Evolutionary conservation across 2,888 invertebrate species (phyloP), one percentile per base, ranked within the genome.

Genomic region (Ommatoiulus sabulosus): DNA sequence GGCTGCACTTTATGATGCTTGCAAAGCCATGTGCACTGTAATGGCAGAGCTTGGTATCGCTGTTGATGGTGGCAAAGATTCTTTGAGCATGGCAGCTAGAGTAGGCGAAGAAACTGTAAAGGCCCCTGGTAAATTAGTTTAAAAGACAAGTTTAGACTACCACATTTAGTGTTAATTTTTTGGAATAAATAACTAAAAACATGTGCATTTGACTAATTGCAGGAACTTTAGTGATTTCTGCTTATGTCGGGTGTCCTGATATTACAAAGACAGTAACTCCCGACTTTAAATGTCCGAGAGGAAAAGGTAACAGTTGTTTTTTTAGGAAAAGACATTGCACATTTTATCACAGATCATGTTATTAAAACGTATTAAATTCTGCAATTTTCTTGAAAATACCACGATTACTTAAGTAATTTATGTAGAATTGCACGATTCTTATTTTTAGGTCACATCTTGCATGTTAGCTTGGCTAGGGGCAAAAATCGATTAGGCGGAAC

Each of bases 11-110:
- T 96, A 96, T 90, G 95, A 95, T 90, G 97, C 99, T 0, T 99
- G 99, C 92, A 93, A 94, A 72, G 97, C 98, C 20, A 96, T 99
- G 95, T 98, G 98, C 92, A 93, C 93, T 3, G 94, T 97, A 3
- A 97, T 99, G 97, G 93, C 94, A 7, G 92, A 94, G 90, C 93
- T 99, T 1, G 97, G 96, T 57, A 95, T 98, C 43, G 99, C 98
- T 8, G 95, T 99, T 35, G 99, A 99, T 92, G 99, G 99, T 52
- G 98, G 99, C 85, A 99, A 99, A 93, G 99, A 99, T 94, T 98
- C 98, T 8, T 94, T 99, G 24, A 98, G 98, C 89, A 99, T 99
- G 99, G 97, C 98, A 87, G 98, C 98, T 0, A 94, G 97, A 91
- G 96, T 98, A 8, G 95, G 94, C 0, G 94, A 94, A 0, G 93